phyloP scores from a whole-genome alignment of 2,797 vertebrate species.

The Myripristis murdjan region DNA sequence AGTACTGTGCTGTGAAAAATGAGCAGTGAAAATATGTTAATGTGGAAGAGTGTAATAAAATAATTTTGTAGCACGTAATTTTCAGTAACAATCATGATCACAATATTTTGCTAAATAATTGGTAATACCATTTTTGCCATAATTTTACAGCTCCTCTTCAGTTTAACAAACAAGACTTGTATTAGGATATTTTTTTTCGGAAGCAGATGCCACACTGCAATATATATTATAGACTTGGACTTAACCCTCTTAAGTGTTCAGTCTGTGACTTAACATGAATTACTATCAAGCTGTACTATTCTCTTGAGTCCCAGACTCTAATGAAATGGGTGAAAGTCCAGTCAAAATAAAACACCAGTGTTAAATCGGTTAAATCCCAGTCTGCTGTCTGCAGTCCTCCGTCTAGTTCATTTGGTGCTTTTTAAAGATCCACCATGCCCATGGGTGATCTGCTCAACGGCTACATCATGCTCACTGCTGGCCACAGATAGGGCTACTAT shows the following conservation, averaged over 20 bases:
- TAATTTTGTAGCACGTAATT: too few species aligned
- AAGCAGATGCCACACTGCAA: not conserved
- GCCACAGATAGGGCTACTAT: conserved; percentile 39
- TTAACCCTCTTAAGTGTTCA: not conserved
- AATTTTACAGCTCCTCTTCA: too few species aligned
- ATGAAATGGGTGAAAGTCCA: not conserved
- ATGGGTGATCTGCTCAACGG: not conserved
- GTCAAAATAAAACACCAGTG: not conserved
- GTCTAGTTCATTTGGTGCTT: not conserved
- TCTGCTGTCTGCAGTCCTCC: not conserved
- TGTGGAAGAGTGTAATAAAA: too few species aligned
- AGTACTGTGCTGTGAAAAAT: too few species aligned
- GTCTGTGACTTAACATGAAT: not conserved
- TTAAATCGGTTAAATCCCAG: not conserved
- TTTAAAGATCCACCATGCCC: conserved; percentile 4
- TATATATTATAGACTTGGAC: too few species aligned
- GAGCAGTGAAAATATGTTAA: too few species aligned
- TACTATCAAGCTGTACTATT: not conserved
- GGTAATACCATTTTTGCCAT: too few species aligned
- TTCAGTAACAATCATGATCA: too few species aligned
- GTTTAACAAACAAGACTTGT: too few species aligned
- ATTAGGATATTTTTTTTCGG: too few species aligned
- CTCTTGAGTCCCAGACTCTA: not conserved
- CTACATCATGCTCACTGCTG: conserved; percentile 7
- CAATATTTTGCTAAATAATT: too few species aligned